Evolutionary conservation across 2,888 invertebrate genomes (phyloP).

Genomic region (Electrophaes corylata): DNA sequence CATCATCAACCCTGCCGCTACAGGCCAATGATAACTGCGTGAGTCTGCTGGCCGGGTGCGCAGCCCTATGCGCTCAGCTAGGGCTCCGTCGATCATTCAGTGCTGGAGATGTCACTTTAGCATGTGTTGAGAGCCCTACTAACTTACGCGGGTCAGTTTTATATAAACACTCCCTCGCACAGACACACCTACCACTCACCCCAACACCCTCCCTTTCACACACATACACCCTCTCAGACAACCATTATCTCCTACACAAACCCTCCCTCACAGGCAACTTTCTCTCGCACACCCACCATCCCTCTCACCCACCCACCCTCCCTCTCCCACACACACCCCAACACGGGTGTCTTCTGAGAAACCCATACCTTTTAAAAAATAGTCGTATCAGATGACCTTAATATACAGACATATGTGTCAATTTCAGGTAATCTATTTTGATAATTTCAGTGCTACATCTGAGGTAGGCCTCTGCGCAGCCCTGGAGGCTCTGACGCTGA

Average conservation of each 20-base stretch:
- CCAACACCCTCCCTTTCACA: neutral
- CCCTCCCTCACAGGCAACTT: too few species aligned
- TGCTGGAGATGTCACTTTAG: constrained; percentile 87
- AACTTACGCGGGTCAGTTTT: constrained; percentile 20
- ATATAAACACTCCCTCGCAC: neutral
- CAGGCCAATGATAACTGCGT: constrained; percentile 86
- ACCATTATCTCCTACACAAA: too few species aligned
- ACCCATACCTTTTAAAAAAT: too few species aligned
- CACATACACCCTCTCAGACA: too few species aligned
- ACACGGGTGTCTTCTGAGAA: too few species aligned
- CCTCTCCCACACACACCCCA: too few species aligned
- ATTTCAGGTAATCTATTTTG: too few species aligned
- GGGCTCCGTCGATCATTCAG: constrained; percentile 94
- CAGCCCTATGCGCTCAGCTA: constrained; percentile 90
- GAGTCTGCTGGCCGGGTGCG: constrained; percentile 91
- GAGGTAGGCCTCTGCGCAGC: constrained; percentile 76
- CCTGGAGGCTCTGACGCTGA: constrained; percentile 67
- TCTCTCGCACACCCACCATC: too few species aligned
- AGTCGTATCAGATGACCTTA: too few species aligned
- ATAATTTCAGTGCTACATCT: constrained; percentile 67
- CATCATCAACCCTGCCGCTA: constrained; percentile 53
- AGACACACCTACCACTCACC: neutral
- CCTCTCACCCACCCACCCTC: too few species aligned
- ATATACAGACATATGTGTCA: too few species aligned
- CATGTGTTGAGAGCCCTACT: constrained; percentile 17